phyloP scores from a whole-genome alignment of 1,140 invertebrate species.

The Eciton burchellii region DNA sequence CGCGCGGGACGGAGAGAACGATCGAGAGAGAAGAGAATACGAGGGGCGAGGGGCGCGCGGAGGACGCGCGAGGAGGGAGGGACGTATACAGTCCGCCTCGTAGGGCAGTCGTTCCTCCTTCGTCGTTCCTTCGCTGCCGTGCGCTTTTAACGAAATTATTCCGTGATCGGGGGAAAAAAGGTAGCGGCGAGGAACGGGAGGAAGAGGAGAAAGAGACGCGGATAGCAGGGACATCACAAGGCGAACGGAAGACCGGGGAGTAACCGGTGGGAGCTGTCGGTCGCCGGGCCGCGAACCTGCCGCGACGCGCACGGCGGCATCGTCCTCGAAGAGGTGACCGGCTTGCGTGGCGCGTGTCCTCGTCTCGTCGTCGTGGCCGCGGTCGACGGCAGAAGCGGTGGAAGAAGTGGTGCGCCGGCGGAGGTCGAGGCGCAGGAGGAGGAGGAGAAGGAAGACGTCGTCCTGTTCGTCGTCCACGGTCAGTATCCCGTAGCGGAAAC shows the following conservation, averaged over 20 bases:
- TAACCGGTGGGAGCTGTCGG: slow-evolving; percentile 1
- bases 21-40: slow-evolving; percentile 31
- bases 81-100: slow-evolving; percentile 73
- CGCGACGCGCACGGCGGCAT: slow-evolving; percentile 47
- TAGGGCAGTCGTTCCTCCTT: slow-evolving; percentile 78
- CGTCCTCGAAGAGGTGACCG: slow-evolving; percentile 33
- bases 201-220: background rate
- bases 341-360: slow-evolving; percentile 43
- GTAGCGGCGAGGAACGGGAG: slow-evolving; percentile 8
- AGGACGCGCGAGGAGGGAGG: slow-evolving; percentile 65
- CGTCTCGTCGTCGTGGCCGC: slow-evolving; percentile 38
- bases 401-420: slow-evolving; percentile 61
- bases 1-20: slow-evolving; percentile 55
- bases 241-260: background rate
- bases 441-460: slow-evolving; percentile 62
- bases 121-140: slow-evolving; percentile 75
- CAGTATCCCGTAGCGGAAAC: slow-evolving; percentile 55
- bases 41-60: slow-evolving; percentile 23
- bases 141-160: slow-evolving; percentile 77
- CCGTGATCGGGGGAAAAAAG: slow-evolving; percentile 37
- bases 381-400: slow-evolving; percentile 44
- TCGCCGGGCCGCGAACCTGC: slow-evolving; percentile 41
- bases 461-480: slow-evolving; percentile 66
- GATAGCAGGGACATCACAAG: background rate
- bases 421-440: slow-evolving; percentile 44